Percentiles rank a stretch among this genome's conserved stretches.
Evolutionary conservation across 2,888 invertebrate species (phyloP).

Genomic region (Nesidiocoris tenuis): DNA sequence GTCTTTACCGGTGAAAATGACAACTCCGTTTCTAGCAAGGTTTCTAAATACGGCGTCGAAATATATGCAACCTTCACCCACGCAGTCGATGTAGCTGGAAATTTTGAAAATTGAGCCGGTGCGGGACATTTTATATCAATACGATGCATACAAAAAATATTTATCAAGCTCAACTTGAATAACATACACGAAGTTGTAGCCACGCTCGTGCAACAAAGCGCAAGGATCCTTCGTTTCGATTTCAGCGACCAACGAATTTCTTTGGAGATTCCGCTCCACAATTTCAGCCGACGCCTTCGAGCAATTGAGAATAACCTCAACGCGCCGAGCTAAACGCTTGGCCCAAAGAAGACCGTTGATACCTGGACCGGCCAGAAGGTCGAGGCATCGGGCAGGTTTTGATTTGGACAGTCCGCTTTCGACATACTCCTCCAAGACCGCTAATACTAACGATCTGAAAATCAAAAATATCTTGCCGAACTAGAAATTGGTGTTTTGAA

Average conservation of each 20-base stretch:
- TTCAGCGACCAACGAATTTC: conserved; percentile 48
- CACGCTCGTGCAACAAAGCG: conserved; percentile 50
- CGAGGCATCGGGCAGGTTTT: conserved; percentile 50
- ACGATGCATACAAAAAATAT: neutral
- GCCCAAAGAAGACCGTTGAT: conserved; percentile 50
- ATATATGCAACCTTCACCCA: conserved; percentile 51
- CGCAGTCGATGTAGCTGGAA: conserved; percentile 52
- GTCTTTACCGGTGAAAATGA: conserved; percentile 52
- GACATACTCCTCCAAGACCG: conserved; percentile 48
- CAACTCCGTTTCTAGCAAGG: conserved; percentile 51
- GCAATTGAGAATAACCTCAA: conserved; percentile 49
- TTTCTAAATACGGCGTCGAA: conserved; percentile 52
- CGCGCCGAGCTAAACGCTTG: conserved; percentile 47
- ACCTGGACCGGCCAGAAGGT: conserved; percentile 49
- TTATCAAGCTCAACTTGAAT: neutral
- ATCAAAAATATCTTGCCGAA: no score
- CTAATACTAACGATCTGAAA: conserved; percentile 49
- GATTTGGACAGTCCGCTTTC: conserved; percentile 48
- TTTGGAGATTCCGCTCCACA: conserved; percentile 46
- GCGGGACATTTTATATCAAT: neutral
- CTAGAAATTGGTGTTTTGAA: no score
- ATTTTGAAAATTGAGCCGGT: neutral
- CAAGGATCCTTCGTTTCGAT: conserved; percentile 50
- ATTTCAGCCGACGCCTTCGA: conserved; percentile 17
- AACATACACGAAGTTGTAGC: conserved; percentile 53